Percentiles rank a stretch among this genome's conserved stretches.
Conservation (phyloP, 2,888 invertebrate genomes). For the Yponomeuta cagnagella region DNA sequence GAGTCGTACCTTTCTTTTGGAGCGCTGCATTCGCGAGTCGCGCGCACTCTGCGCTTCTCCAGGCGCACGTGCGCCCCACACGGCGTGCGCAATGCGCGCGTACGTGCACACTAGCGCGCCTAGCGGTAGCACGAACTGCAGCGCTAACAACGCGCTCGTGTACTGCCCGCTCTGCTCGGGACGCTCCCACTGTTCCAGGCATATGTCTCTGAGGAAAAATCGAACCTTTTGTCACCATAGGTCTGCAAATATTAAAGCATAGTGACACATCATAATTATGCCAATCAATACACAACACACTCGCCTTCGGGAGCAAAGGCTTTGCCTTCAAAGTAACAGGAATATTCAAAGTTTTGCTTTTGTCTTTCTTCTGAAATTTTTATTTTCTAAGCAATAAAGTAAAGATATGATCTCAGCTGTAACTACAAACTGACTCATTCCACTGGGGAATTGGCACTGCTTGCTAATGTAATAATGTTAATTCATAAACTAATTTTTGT, state of each 20-base stretch:
- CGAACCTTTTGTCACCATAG: neutral
- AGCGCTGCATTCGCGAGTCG: slow-evolving; percentile 88
- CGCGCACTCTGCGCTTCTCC: slow-evolving; percentile 91
- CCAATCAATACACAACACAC: too few species aligned
- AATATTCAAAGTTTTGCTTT: too few species aligned
- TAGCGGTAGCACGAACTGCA: slow-evolving; percentile 91
- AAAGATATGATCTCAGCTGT: too few species aligned
- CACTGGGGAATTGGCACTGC: too few species aligned
- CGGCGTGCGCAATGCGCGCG: slow-evolving; percentile 87
- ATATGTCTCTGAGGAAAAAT: slow-evolving; percentile 78
- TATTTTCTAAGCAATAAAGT: too few species aligned
- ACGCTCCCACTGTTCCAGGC: slow-evolving; percentile 82
- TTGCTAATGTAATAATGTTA: too few species aligned
- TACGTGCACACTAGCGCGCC: slow-evolving; percentile 89
- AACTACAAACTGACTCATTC: too few species aligned
- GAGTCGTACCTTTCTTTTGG: slow-evolving; percentile 86
- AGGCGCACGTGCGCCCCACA: slow-evolving; percentile 90
- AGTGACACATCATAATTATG: too few species aligned
- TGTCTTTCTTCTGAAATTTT: too few species aligned
- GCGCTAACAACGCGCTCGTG: slow-evolving; percentile 83
- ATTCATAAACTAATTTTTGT: too few species aligned
- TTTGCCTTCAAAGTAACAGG: too few species aligned
- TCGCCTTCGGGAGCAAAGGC: too few species aligned
- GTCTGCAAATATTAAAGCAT: neutral
- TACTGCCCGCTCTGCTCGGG: slow-evolving; percentile 81